Conservation (phyloP, 2,113 vertebrate genomes). For the Tauraco erythrolophus region DNA sequence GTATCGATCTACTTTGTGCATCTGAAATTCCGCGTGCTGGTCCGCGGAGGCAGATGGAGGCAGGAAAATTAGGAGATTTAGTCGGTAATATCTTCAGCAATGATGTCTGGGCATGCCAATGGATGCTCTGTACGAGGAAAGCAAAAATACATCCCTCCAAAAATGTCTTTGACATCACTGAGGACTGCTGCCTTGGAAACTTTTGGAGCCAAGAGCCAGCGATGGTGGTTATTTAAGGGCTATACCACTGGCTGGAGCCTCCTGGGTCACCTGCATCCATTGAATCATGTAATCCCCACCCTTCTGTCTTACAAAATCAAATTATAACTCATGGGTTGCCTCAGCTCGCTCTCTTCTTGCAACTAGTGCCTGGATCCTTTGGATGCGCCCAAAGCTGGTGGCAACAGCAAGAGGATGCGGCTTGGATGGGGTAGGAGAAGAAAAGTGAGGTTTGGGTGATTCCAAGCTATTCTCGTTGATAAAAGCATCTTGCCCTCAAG, state of each 20-base stretch:
- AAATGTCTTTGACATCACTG: not conserved
- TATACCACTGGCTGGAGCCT: not conserved
- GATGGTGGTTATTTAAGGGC: too few species aligned
- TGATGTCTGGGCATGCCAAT: not conserved
- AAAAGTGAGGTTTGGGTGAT: not conserved
- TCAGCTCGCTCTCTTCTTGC: not conserved
- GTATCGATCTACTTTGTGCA: not conserved
- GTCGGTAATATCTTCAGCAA: not conserved
- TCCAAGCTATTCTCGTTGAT: not conserved
- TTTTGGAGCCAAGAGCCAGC: not conserved
- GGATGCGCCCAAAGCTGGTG: fast-evolving
- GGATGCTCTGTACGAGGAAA: not conserved
- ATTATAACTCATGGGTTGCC: not conserved
- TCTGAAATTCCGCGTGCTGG: not conserved
- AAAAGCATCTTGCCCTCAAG: not conserved
- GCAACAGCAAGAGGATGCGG: not conserved
- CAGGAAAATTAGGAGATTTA: not conserved
- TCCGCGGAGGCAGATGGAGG: not conserved
- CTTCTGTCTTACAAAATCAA: not conserved
- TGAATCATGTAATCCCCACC: fast-evolving
- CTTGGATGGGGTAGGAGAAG: not conserved
- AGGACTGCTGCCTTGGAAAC: not conserved
- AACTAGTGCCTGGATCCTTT: fast-evolving
- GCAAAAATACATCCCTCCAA: not conserved
- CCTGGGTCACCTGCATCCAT: not conserved